Conservation (phyloP, 64 coral and sea anemone species). For the Orbicella faveolata region DNA sequence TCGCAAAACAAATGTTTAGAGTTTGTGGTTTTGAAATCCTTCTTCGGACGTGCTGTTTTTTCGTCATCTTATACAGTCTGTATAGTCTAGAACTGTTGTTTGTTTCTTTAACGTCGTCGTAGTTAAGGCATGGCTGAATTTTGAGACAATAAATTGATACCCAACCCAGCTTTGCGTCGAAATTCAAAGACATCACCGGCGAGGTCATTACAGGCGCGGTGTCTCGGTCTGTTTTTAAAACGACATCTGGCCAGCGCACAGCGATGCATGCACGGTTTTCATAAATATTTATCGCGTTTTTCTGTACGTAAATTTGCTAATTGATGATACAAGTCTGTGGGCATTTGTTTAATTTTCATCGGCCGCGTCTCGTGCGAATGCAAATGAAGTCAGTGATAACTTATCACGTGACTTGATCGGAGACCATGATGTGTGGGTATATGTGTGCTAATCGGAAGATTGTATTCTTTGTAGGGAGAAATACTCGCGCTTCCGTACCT, state of each 20-base stretch:
- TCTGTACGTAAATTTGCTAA: constrained; percentile 6
- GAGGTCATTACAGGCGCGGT: not conserved
- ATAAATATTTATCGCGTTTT: not conserved
- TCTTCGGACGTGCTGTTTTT: not conserved
- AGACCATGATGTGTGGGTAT: not conserved
- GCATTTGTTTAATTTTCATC: not conserved
- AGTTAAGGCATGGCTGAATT: not conserved
- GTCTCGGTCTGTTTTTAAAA: constrained; percentile 2
- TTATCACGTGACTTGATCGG: constrained; percentile 20
- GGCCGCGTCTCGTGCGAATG: not conserved
- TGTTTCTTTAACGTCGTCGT: not conserved
- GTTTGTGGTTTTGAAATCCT: not conserved
- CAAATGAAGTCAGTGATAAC: constrained; percentile 23
- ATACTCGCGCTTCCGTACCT: constrained; percentile 31
- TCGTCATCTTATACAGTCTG: not conserved
- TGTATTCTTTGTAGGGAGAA: constrained; percentile 27
- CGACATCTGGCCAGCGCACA: not conserved
- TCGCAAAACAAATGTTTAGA: not conserved
- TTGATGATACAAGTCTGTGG: constrained; percentile 6
- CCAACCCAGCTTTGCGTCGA: not conserved
- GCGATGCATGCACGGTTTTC: not conserved
- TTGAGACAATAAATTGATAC: not conserved
- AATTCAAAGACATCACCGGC: not conserved
- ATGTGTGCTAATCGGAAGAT: not conserved
- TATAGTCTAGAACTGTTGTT: not conserved